phyloP scores from a whole-genome alignment of 1,140 invertebrate genomes.

The Danaus plexippus region DNA sequence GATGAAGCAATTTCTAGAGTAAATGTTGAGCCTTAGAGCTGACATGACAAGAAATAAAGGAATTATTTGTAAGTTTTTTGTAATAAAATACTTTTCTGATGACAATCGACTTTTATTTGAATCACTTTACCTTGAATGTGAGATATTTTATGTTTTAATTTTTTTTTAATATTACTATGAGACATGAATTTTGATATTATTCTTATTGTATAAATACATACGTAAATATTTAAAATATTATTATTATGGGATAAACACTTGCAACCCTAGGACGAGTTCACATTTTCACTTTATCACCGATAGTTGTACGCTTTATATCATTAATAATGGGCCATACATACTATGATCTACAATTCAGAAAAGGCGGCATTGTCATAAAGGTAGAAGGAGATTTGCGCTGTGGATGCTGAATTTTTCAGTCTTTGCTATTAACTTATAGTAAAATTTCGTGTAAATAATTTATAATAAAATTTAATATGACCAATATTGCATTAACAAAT shows the following conservation, averaged over 20 bases:
- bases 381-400: too few relatives aligned
- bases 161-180: not conserved
- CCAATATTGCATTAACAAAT: too few relatives aligned
- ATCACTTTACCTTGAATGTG: not conserved
- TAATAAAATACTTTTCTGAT: conserved; percentile 12
- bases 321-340: not conserved
- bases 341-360: not conserved
- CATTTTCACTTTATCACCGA: too few relatives aligned
- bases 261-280: too few relatives aligned
- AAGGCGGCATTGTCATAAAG: too few relatives aligned
- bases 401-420: too few relatives aligned
- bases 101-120: conserved; percentile 7
- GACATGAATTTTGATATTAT: not conserved
- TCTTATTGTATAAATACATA: not conserved
- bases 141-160: not conserved
- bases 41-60: conserved; percentile 5
- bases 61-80: conserved; percentile 12
- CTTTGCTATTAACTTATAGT: too few relatives aligned
- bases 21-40: conserved; percentile 1
- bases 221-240: not conserved
- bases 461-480: too few relatives aligned
- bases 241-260: too few relatives aligned
- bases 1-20: too few relatives aligned
- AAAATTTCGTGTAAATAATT: too few relatives aligned
- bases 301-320: too few relatives aligned